Evolutionary conservation across 2,888 invertebrate genomes (phyloP).

Genomic region (Reticulitermes lucifugus): DNA sequence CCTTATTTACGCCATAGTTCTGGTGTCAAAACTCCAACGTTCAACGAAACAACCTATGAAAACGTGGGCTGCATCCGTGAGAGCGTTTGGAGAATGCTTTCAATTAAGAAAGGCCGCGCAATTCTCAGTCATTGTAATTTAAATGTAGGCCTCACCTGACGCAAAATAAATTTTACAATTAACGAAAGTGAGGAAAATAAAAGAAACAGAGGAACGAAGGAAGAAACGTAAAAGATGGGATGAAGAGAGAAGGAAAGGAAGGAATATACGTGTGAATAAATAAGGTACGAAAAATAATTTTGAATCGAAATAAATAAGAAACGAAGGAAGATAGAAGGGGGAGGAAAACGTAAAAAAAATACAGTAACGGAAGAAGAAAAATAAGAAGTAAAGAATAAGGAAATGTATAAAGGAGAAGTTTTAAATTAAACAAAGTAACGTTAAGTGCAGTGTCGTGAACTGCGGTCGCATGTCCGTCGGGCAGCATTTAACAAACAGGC

Average conservation of each 20-base stretch:
- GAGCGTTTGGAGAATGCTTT: too few relatives aligned
- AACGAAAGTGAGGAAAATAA: neutral
- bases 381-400: neutral
- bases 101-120: too few relatives aligned
- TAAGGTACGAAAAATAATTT: neutral
- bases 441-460: too few relatives aligned
- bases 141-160: too few relatives aligned
- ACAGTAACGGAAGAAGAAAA: neutral
- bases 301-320: neutral
- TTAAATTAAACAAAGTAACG: too few relatives aligned
- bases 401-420: neutral
- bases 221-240: neutral
- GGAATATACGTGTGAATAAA: neutral
- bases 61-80: too few relatives aligned
- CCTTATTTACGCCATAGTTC: too few relatives aligned
- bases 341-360: neutral
- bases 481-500: neutral
- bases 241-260: neutral
- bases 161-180: too few relatives aligned
- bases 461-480: too few relatives aligned
- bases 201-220: neutral
- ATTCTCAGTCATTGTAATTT: too few relatives aligned
- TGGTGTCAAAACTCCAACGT: too few relatives aligned
- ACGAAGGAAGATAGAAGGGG: neutral
- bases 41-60: too few relatives aligned